Percentiles rank a stretch among this genome's conserved stretches.
Evolutionary conservation across 1,140 invertebrate species (phyloP).

Genomic region (Psix sp.): DNA sequence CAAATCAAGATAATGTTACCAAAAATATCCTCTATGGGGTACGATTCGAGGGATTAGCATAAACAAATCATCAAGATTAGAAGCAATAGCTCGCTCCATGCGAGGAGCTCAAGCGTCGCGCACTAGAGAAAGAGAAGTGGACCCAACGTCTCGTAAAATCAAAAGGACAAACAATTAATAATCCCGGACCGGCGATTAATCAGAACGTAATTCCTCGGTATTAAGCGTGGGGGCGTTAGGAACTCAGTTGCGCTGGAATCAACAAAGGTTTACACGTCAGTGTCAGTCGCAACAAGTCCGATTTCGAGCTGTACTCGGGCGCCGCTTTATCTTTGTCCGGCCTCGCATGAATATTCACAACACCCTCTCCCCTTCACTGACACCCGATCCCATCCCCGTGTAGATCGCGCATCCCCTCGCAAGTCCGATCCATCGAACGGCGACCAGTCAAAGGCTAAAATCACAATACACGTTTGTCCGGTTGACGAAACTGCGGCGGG

Average conservation of each 20-base stretch:
- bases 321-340: slow-evolving; percentile 58
- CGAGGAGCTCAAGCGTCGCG: slow-evolving; percentile 20
- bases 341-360: slow-evolving; percentile 74
- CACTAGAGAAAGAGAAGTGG: slow-evolving; percentile 24
- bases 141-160: slow-evolving; percentile 67
- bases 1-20: no score
- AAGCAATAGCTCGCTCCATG: slow-evolving; percentile 31
- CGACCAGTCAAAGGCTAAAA: slow-evolving; percentile 74
- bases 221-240: slow-evolving; percentile 61
- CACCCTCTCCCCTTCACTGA: slow-evolving; percentile 43
- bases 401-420: slow-evolving; percentile 37
- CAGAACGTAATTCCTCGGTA: slow-evolving; percentile 73
- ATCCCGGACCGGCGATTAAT: slow-evolving; percentile 62
- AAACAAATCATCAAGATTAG: slow-evolving; percentile 77
- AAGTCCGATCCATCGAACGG: slow-evolving; percentile 66
- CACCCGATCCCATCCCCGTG: slow-evolving; percentile 4
- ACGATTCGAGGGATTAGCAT: slow-evolving; percentile 69
- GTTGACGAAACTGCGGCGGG: slow-evolving; percentile 69
- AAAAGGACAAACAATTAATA: slow-evolving; percentile 77
- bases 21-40: no score
- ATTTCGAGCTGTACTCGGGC: slow-evolving; percentile 70
- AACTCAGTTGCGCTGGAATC: no score
- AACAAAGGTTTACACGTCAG: slow-evolving; percentile 78
- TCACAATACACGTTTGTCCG: slow-evolving; percentile 77
- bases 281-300: slow-evolving; percentile 78